phyloP scores from a whole-genome alignment of 1,140 invertebrate genomes.

The Drosophila kikkawai region DNA sequence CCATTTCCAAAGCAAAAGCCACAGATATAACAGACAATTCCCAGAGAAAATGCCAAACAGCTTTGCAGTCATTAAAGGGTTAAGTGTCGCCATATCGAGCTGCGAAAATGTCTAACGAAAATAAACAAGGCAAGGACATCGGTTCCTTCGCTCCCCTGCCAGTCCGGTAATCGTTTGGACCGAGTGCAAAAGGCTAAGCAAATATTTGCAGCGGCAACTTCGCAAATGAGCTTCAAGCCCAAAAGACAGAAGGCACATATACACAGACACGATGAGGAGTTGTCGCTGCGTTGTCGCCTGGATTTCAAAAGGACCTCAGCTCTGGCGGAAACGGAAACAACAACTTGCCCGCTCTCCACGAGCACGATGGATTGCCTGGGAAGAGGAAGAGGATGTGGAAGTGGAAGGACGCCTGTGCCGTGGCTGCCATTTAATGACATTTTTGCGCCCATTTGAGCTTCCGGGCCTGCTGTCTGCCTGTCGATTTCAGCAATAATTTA shows the following conservation, averaged over 20 bases:
- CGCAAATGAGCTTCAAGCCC: slow-evolving; percentile 68
- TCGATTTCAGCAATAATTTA: slow-evolving; percentile 79
- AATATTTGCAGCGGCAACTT: slow-evolving; percentile 77
- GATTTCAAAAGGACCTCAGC: slow-evolving; percentile 68
- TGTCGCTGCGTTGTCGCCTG: slow-evolving; percentile 36
- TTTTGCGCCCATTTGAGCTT: slow-evolving; percentile 79
- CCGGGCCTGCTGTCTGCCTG: slow-evolving; percentile 52
- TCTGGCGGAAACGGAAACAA: slow-evolving; percentile 78
- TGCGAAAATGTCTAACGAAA: slow-evolving; percentile 56
- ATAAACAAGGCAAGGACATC: slow-evolving; percentile 48
- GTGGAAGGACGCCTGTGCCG: slow-evolving; percentile 18
- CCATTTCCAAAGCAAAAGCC: slow-evolving; percentile 10
- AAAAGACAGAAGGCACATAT: slow-evolving; percentile 40
- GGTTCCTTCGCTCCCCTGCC: background rate
- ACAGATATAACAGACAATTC: slow-evolving; percentile 1
- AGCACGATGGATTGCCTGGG: slow-evolving; percentile 7
- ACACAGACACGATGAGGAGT: slow-evolving; percentile 34
- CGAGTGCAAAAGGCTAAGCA: slow-evolving; percentile 74
- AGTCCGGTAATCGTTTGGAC: slow-evolving; percentile 50
- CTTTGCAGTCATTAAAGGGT: slow-evolving; percentile 49
- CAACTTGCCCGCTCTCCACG: slow-evolving; percentile 64
- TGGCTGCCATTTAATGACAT: slow-evolving; percentile 75
- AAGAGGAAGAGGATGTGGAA: slow-evolving; percentile 6
- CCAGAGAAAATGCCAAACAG: slow-evolving; percentile 8
- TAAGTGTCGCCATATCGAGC: slow-evolving; percentile 39